Evolutionary conservation across 2,888 invertebrate species (phyloP).

Genomic region (Horisme vitalbata): DNA sequence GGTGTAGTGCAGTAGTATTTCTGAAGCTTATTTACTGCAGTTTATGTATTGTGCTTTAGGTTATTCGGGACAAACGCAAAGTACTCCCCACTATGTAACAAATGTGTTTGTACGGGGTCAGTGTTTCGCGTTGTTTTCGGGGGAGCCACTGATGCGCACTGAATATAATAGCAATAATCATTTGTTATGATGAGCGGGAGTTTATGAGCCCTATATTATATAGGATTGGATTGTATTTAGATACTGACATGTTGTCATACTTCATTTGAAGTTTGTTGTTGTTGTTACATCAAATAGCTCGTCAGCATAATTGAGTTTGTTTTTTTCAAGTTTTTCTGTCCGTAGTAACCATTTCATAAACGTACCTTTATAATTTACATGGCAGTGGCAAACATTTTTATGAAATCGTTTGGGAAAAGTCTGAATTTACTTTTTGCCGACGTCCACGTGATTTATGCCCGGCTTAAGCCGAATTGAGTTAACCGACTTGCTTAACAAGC

Average conservation of each 20-base stretch:
- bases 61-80: conserved; percentile 32
- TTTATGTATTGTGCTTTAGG: conserved; percentile 1
- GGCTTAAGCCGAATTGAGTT: conserved; percentile 48
- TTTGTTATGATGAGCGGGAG: conserved; percentile 42
- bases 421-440: conserved; percentile 33
- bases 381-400: conserved; percentile 9
- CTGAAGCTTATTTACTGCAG: too few species aligned
- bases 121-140: conserved; percentile 48
- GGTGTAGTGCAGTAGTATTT: too few species aligned
- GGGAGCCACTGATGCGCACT: conserved; percentile 44
- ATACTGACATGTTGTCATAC: conserved; percentile 1
- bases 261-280: conserved; percentile 3
- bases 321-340: background rate
- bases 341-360: conserved; percentile 1
- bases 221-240: conserved; percentile 18
- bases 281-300: too few species aligned
- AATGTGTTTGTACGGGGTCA: conserved; percentile 43
- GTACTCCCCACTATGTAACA: conserved; percentile 37
- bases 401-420: conserved; percentile 26
- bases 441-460: conserved; percentile 43
- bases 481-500: conserved; percentile 39
- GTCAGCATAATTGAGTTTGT: conserved; percentile 1
- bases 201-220: conserved; percentile 32
- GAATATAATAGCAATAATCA: conserved; percentile 52
- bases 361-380: conserved; percentile 10